Evolutionary conservation across 2,113 vertebrate genomes (phyloP).

Genomic region (Archocentrus centrarchus): DNA sequence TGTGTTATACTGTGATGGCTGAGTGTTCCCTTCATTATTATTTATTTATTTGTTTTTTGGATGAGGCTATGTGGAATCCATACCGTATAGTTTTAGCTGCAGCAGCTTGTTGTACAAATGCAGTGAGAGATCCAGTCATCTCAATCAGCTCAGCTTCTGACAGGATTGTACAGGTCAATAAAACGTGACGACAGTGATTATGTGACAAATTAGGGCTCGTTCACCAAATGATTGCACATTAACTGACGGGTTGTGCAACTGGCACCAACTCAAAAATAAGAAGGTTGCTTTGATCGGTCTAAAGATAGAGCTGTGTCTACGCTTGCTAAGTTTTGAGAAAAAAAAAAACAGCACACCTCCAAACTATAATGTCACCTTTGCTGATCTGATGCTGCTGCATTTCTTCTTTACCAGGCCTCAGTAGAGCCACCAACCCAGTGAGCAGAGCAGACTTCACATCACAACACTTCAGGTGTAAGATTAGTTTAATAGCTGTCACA

Average conservation of each 20-base stretch:
- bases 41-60: too few relatives aligned
- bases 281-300: neutral
- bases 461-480: conserved; percentile 77
- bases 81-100: conserved; percentile 84
- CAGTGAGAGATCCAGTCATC: conserved; percentile 62
- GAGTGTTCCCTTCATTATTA: neutral
- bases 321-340: neutral
- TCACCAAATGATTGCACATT: neutral
- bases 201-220: neutral
- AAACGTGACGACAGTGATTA: neutral
- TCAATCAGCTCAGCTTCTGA: conserved; percentile 56
- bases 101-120: conserved; percentile 86
- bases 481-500: conserved; percentile 80
- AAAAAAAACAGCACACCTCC: neutral
- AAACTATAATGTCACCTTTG: conserved; percentile 43
- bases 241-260: accelerated
- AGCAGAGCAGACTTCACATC: conserved; percentile 78
- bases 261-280: neutral
- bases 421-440: conserved; percentile 78
- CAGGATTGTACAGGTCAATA: neutral
- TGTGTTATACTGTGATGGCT: neutral
- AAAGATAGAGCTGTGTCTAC: neutral
- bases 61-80: neutral
- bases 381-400: conserved; percentile 17
- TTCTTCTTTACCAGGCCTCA: conserved; percentile 73